Evolutionary conservation across 2,888 invertebrate genomes (phyloP), one percentile per base, ranked within the genome.

Genomic region (Lasioglossum marginatum): DNA sequence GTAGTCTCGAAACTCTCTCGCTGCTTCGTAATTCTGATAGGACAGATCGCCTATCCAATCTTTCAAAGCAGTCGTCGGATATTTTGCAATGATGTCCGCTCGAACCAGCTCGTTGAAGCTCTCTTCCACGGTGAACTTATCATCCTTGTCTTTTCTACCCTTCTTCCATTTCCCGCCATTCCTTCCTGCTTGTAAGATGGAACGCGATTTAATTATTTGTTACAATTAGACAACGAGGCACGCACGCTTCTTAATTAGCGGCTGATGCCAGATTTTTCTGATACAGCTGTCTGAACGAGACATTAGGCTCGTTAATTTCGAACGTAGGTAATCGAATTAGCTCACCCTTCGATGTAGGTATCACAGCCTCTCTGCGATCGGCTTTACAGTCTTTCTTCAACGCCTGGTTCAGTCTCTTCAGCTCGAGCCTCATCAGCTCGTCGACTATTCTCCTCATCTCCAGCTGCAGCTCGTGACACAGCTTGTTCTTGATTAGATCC

Each of bases 21-120:
- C 95, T 80, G 95, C 94, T 80, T 97, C 96, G 80, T 96, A 96
- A 84, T 96, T 96, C 71, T 96, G 96, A 92, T 96, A 97, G 84
- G 96, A 97, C 83, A 96, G 96, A 92, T 98, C 97, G 0, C 98
- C 98, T 93, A 96, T 96, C 93, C 96, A 97, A 77, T 97, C 97
- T 19, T 96, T 96, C 75, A 98, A 94, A 0, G 40, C 83, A n/a
- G 95, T 95, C 77, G 94, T 95, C 0, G 97, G 97, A 93, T 97
- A 97, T 77, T 96, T 96, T 89, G 95, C 96, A 76, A 98, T 97
- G 82, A 98, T 97, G 10, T 97, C 97, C 90, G 96, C 96, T 91
- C 97, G 96, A 6, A 97, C 97, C 82, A 98, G 95, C 92, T 97
- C 96, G 94, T 97, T 97, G 92, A 97, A 98, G 91, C 98, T 95